These are phyloP conservation scores for Dolichopus griseipennis DNA, from an alignment of 2,888 invertebrate genomes.

Conservation along the genomic window DNA sequence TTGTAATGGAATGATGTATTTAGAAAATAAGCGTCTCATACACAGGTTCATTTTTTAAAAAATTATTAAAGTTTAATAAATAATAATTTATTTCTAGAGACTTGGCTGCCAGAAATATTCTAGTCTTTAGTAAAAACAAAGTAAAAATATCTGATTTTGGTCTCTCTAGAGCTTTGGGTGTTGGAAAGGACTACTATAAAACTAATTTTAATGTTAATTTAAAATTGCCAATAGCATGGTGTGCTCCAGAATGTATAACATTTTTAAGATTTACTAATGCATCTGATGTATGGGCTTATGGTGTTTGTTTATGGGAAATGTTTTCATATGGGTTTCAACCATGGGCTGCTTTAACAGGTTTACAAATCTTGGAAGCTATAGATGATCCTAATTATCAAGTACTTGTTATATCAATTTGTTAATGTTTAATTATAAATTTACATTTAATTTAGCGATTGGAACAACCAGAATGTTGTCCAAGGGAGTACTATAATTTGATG, in stretches of 20 bases:
- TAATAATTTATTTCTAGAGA: slow-evolving; percentile 55
- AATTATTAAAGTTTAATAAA: background rate
- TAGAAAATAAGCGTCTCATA: slow-evolving; percentile 91
- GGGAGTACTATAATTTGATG: slow-evolving; percentile 87
- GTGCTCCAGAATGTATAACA: slow-evolving; percentile 96
- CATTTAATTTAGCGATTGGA: slow-evolving; percentile 61
- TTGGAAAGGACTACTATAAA: slow-evolving; percentile 98
- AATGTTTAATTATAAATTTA: slow-evolving; percentile 10
- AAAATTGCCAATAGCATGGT: slow-evolving; percentile 97
- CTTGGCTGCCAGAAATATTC: slow-evolving; percentile 92
- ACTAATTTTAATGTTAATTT: slow-evolving; percentile 96
- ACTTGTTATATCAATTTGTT: slow-evolving; percentile 7
- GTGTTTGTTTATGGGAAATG: slow-evolving; percentile 99
- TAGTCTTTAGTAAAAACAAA: slow-evolving; percentile 92
- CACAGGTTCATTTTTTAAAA: slow-evolving; percentile 55
- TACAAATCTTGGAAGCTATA: slow-evolving; percentile 90
- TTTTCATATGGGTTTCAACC: slow-evolving; percentile 98
- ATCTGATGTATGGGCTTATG: slow-evolving; percentile 97
- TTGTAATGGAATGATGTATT: slow-evolving; percentile 95
- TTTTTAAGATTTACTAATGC: slow-evolving; percentile 92
- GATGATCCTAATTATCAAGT: slow-evolving; percentile 83
- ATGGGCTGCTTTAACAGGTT: slow-evolving; percentile 90
- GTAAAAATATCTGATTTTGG: slow-evolving; percentile 99
- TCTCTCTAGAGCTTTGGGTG: slow-evolving; percentile 86
- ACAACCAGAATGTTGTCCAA: slow-evolving; percentile 89